These are phyloP conservation scores for Leucania comma DNA, from an alignment of 2,888 invertebrate genomes.

Conservation along the genomic window DNA sequence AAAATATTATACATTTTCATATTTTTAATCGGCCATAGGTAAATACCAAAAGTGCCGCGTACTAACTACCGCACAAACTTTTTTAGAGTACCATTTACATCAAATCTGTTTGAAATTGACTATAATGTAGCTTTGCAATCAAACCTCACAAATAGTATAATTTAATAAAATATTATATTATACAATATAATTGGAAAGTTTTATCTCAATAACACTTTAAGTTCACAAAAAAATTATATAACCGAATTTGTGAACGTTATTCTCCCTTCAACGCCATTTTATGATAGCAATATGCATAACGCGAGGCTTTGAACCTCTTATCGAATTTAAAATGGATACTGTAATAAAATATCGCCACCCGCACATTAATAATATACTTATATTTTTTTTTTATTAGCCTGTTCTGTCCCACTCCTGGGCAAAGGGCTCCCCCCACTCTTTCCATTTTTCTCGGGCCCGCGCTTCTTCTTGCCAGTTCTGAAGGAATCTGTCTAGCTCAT, in stretches of 20 bases:
- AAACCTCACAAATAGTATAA: constrained; percentile 12
- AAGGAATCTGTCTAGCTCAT: no score
- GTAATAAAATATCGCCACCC: neutral
- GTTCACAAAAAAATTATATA: constrained; percentile 38
- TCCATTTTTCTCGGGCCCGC: no score
- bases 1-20: no score
- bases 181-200: constrained; percentile 42
- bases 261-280: constrained; percentile 27
- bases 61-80: no score
- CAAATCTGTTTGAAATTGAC: neutral
- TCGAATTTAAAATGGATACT: neutral
- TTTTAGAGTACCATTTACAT: no score
- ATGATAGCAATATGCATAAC: constrained; percentile 34
- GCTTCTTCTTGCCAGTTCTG: no score
- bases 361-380: no score
- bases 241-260: constrained; percentile 30
- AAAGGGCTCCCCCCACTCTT: no score
- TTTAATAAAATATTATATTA: constrained; percentile 28
- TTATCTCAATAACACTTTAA: constrained; percentile 30
- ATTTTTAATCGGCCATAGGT: no score
- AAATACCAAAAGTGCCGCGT: no score
- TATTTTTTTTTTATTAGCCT: no score
- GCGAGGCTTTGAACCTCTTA: constrained; percentile 13
- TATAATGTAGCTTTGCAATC: neutral
- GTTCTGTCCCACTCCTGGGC: no score